Evolutionary conservation across 92 coral and sea anemone species (phyloP), one percentile per base, ranked within the genome.

Genomic region (Chrysogorgia sp.): DNA sequence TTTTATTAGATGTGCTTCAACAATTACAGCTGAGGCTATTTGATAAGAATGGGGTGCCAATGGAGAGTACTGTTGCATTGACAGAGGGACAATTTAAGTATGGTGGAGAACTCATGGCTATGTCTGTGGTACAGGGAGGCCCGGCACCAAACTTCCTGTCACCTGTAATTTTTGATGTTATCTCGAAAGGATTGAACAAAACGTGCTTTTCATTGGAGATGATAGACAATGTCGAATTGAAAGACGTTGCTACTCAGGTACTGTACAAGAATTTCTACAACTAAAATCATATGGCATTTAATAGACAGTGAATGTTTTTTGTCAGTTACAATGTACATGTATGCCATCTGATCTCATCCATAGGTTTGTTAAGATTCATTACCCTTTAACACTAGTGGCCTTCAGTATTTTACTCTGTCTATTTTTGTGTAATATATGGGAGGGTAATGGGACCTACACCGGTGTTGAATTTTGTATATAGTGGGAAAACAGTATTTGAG

Each of bases 91-190:
- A 56, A 30, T 87, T 87, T 34, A 77, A 83, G 21, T 56, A 58
- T 26, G 66, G 81, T 63, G 90, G 87, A 29, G 82, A 58, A 83
- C 69, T 65, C 57, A 87, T 74, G 75, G 82, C 69, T 15, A 87
- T 83, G 90, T 87, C 87, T 7, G 21, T 87, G 23, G 63, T 87
- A 61, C 87, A 87, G 74, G 90, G 87, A 34, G 90, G 87, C 31
- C 87, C 90, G 37, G 90, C 90, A 30, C 90, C 90, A 32, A 87
- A 87, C 68, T 83, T 87, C 74, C 34, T 83, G 76, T 71, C 84
- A 34, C 75, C 83, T 41, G 79, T 81, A 10, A 40, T 78, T 41
- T 69, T 40, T 32, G 76, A 69, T 19, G 52, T 69, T 33, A 69
- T 69, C 31, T 24, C 76, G n/a, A 69, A 28, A 45, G 76, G 76